Percentiles rank a stretch among this genome's conserved stretches.
These are phyloP conservation scores for Acromyrmex heyeri DNA, from an alignment of 1,140 invertebrate species.

Conservation along the genomic window DNA sequence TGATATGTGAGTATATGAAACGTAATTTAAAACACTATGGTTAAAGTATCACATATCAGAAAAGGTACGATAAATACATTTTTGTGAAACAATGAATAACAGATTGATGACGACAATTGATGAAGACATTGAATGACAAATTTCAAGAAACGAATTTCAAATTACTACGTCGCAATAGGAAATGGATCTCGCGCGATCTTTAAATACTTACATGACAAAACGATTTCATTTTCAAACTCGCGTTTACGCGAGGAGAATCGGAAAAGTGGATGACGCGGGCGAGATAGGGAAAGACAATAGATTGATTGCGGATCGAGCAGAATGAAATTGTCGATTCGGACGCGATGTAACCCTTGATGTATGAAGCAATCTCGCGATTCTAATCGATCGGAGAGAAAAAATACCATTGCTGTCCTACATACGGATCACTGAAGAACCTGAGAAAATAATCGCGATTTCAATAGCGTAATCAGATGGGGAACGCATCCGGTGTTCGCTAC, in stretches of 20 bases:
- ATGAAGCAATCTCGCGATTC: slow-evolving; percentile 50
- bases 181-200: slow-evolving; percentile 13
- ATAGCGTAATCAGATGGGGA: slow-evolving; percentile 14
- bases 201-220: slow-evolving; percentile 2
- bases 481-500: slow-evolving; percentile 4
- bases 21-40: no score
- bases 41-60: not conserved
- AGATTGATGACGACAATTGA: no score
- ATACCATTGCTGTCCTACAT: slow-evolving; percentile 35
- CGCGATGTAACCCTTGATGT: slow-evolving; percentile 26
- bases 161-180: not conserved
- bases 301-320: slow-evolving; percentile 38
- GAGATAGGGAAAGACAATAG: slow-evolving; percentile 30
- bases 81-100: not conserved
- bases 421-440: not conserved
- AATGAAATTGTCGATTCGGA: slow-evolving; percentile 42
- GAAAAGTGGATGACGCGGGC: slow-evolving; percentile 20
- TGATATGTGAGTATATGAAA: no score
- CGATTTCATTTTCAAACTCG: slow-evolving; percentile 24
- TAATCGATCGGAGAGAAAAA: slow-evolving; percentile 44
- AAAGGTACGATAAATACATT: not conserved
- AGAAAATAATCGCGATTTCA: slow-evolving; percentile 41
- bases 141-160: not conserved
- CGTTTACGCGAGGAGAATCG: slow-evolving; percentile 15
- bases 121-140: not conserved